Evolutionary conservation across 2,113 vertebrate genomes (phyloP).

Genomic region (Eubucco bourcierii): DNA sequence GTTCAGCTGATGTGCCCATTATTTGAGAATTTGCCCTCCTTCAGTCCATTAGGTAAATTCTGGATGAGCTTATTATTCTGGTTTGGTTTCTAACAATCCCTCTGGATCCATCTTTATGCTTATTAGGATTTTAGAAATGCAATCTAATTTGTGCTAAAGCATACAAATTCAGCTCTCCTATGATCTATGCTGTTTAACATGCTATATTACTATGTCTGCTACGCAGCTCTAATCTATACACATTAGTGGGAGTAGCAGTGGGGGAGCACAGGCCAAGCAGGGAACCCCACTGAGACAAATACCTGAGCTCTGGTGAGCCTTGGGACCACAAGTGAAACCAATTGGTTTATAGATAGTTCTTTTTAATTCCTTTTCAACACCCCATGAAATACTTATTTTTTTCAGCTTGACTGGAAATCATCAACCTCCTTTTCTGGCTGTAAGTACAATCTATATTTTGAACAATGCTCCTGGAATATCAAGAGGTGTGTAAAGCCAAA

Average conservation of each 20-base stretch:
- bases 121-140: slow-evolving; percentile 52
- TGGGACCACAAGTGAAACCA: neutral
- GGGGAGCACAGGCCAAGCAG: neutral
- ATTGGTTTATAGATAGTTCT: neutral
- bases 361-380: neutral
- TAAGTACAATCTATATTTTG: neutral
- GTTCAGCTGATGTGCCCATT: slow-evolving; percentile 35
- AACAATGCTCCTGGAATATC: neutral
- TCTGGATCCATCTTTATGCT: slow-evolving; percentile 45
- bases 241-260: neutral
- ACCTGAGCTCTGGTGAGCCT: slow-evolving; percentile 4
- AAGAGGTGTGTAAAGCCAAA: slow-evolving; percentile 11
- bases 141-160: slow-evolving; percentile 51
- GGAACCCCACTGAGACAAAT: neutral
- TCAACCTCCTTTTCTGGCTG: neutral
- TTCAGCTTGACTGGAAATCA: slow-evolving; percentile 31
- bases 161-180: slow-evolving; percentile 10
- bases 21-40: slow-evolving; percentile 20
- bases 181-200: neutral
- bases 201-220: neutral
- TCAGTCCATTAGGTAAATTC: slow-evolving; percentile 57
- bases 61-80: slow-evolving; percentile 42
- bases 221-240: neutral
- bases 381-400: neutral
- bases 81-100: slow-evolving; percentile 39